Base-by-base conservation (phyloP, 2,888 invertebrate genomes). In the Drosophila merina region DNA sequence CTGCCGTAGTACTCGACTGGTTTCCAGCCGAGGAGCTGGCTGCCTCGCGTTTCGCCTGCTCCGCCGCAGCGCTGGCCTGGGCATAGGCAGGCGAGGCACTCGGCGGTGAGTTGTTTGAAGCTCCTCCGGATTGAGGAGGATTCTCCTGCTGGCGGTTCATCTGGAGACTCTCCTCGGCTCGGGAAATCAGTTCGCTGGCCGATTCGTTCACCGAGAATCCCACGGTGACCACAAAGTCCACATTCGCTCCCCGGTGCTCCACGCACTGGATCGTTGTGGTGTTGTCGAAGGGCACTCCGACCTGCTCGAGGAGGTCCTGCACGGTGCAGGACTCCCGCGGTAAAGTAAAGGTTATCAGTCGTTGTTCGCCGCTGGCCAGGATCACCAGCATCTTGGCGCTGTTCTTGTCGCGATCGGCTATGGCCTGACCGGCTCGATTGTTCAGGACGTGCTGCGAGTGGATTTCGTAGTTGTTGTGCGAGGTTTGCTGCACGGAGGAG, bases 301-400 rank as follows among this genome's bases (percentile, higher is more conserved):
- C 95, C 93, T 96, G 96, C 89, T 96, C 96, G 66, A 96, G 92
- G 75, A 96, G 94, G 92, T 96, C 96, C 90, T 96, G 95, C 57
- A 96, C 95, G 0, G 96, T 96, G 91, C 96, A 96, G 72, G 95
- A 95, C 90, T 96, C 96, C 85, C 95, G 95, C 6, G 96, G 96
- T 79, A 96, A 92, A 58, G 96, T 96, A 89, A 96, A 96, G 8
- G 96, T 96, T 57, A 96, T 96, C 68, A 96, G 92, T 88, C 96
- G 94, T 90, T 96, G 96, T 91, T 96, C 96, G 10, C 96, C 96
- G 73, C 94, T 95, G 80, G 94, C 94, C 57, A 96, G 92, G 75
- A 96, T 94, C 42, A 96, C 95, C 84, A 96, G 92, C 96, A 96
- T 96, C 90, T 95, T 94, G 7, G 96, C 96, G 10, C 95, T 95